These are phyloP conservation scores for Ahaetulla prasina DNA, from an alignment of 2,113 vertebrate species.

Conservation along the genomic window DNA sequence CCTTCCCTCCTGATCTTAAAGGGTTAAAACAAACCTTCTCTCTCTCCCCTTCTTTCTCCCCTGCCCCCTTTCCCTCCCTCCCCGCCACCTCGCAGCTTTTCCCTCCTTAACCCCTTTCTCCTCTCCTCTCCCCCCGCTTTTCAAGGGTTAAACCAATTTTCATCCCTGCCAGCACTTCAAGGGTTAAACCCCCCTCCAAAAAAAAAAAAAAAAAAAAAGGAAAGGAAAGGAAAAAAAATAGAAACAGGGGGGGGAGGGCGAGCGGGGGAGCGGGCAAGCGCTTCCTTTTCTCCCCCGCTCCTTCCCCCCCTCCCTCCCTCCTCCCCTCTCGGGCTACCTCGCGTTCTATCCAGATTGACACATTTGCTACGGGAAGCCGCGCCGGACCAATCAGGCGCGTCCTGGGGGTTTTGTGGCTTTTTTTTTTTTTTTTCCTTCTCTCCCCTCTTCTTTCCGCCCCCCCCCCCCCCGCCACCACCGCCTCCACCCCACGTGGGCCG, in stretches of 20 bases:
- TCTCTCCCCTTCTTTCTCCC: too few species aligned
- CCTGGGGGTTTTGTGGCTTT: too few species aligned
- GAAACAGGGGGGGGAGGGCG: not conserved
- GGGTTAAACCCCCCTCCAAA: not conserved
- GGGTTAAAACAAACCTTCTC: not conserved
- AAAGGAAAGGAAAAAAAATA: too few species aligned
- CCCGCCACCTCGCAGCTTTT: too few species aligned
- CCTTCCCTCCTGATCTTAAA: not conserved
- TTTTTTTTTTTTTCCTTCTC: too few species aligned
- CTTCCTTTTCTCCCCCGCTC: not conserved
- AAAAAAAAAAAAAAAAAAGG: too few species aligned
- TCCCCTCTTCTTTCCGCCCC: too few species aligned
- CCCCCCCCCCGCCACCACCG: too few species aligned
- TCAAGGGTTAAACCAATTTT: not conserved
- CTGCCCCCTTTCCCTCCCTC: not conserved
- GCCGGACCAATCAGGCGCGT: constrained; percentile 7
- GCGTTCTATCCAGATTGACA: constrained; percentile 48
- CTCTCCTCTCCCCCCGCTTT: not conserved
- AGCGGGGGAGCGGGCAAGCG: not conserved
- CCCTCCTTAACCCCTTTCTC: not conserved
- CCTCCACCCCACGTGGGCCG: constrained; percentile 31
- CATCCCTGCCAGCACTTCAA: not conserved
- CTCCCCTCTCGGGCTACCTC: not conserved
- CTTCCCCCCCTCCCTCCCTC: too few species aligned
- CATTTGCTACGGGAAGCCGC: not conserved